Evolutionary conservation across 2,113 vertebrate genomes (phyloP).

Genomic region (Cololabis saira): DNA sequence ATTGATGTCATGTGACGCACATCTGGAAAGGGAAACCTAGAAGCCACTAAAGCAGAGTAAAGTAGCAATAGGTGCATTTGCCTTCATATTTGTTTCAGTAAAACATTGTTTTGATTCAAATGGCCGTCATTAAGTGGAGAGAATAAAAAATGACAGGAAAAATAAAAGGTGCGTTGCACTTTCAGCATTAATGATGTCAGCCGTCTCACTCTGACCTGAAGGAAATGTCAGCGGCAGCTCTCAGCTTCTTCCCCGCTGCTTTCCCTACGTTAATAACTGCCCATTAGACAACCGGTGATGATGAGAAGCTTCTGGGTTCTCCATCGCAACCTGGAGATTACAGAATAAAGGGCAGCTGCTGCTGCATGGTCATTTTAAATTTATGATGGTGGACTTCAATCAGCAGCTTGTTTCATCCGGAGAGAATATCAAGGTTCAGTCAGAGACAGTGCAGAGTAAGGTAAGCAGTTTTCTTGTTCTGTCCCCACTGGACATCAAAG

Average conservation of each 20-base stretch:
- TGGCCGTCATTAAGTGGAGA: background rate
- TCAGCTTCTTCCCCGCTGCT: conserved; percentile 17
- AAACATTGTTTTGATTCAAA: too few species aligned
- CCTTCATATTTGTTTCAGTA: too few species aligned
- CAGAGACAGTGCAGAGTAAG: background rate
- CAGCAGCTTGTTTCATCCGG: background rate
- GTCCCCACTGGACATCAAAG: background rate
- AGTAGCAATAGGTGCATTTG: too few species aligned
- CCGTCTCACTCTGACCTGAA: conserved; percentile 13
- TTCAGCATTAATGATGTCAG: background rate
- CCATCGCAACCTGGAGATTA: background rate
- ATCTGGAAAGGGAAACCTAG: too few species aligned
- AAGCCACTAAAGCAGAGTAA: too few species aligned
- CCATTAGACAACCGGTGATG: conserved; percentile 5
- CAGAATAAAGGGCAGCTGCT: background rate
- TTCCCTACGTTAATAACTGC: background rate
- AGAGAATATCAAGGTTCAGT: background rate
- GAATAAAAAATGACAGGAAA: background rate
- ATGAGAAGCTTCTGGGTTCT: conserved; percentile 15
- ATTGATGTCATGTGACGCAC: too few species aligned
- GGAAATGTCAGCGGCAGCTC: conserved; percentile 34
- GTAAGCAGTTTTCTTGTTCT: conserved; percentile 6
- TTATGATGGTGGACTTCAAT: conserved; percentile 3
- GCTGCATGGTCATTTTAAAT: conserved; percentile 1
- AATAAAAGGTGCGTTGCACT: background rate